A percentile compares a stretch with the other conserved stretches of the same genome.
Evolutionary conservation across 2,113 vertebrate genomes (phyloP).

Genomic region (Zootoca vivipara): DNA sequence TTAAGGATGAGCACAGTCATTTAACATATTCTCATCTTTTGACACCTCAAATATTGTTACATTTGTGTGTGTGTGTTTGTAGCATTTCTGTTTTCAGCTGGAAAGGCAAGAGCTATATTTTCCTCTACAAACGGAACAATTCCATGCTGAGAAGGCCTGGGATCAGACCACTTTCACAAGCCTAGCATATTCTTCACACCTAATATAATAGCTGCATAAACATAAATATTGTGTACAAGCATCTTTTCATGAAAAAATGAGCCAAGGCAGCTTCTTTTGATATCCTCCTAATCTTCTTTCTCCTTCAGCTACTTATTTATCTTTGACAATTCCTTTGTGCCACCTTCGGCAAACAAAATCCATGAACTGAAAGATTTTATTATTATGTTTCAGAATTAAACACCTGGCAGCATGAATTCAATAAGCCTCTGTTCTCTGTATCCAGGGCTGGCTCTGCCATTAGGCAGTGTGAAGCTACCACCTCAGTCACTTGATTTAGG

Average conservation of each 20-base stretch:
- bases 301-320: neutral
- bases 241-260: constrained; percentile 32
- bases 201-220: neutral
- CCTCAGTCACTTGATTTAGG: neutral
- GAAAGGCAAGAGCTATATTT: neutral
- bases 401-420: constrained; percentile 23
- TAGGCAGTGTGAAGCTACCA: neutral
- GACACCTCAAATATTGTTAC: neutral
- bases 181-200: neutral
- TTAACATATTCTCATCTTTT: neutral
- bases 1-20: neutral
- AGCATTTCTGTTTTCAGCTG: constrained; percentile 9
- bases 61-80: neutral
- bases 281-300: constrained; percentile 21
- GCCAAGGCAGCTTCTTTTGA: constrained; percentile 14
- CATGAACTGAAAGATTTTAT: constrained; percentile 9
- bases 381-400: constrained; percentile 48
- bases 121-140: neutral
- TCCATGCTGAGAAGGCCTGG: constrained; percentile 16
- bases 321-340: constrained; percentile 36
- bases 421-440: constrained; percentile 20
- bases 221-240: neutral
- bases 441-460: neutral
- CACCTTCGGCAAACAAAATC: constrained; percentile 42
- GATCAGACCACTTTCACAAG: constrained; percentile 24